phyloP scores from a whole-genome alignment of 2,888 invertebrate genomes.

The Elysia crispata region DNA sequence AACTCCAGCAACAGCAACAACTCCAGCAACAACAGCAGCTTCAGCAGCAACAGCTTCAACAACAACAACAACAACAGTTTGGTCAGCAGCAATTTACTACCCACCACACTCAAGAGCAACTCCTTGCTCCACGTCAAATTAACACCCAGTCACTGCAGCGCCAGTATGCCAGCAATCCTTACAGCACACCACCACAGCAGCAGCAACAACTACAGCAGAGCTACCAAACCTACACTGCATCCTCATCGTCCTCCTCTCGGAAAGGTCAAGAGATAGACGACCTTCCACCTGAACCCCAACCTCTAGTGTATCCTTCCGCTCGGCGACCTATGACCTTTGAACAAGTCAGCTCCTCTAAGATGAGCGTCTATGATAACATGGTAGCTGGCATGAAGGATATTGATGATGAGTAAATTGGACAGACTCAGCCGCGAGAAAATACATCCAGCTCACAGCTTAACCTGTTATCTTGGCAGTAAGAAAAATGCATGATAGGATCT shows the following conservation, averaged over 20 bases:
- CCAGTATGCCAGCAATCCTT: constrained; percentile 32
- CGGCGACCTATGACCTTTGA: constrained; percentile 71
- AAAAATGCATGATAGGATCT: too few species aligned
- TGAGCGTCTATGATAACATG: constrained; percentile 72
- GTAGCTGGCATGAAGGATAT: constrained; percentile 38
- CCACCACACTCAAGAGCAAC: constrained; percentile 17
- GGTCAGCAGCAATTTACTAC: too few species aligned
- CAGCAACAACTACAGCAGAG: constrained; percentile 35
- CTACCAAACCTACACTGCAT: neutral
- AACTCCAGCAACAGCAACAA: neutral
- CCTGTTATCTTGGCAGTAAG: too few species aligned
- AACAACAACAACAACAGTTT: too few species aligned
- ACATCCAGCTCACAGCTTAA: too few species aligned
- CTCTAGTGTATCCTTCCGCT: constrained; percentile 67
- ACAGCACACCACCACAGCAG: constrained; percentile 31
- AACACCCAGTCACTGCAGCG: constrained; percentile 30
- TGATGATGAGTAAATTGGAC: neutral
- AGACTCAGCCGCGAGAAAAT: too few species aligned
- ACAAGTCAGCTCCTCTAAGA: constrained; percentile 69
- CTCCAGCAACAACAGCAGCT: constrained; percentile 12
- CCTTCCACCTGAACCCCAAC: constrained; percentile 59
- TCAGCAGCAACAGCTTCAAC: too few species aligned
- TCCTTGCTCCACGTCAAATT: constrained; percentile 29
- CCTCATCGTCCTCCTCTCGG: constrained; percentile 15
- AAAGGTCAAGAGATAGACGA: constrained; percentile 26